These are phyloP conservation scores for Drosophila mayaguana DNA, from an alignment of 2,888 invertebrate species.

Conservation along the genomic window DNA sequence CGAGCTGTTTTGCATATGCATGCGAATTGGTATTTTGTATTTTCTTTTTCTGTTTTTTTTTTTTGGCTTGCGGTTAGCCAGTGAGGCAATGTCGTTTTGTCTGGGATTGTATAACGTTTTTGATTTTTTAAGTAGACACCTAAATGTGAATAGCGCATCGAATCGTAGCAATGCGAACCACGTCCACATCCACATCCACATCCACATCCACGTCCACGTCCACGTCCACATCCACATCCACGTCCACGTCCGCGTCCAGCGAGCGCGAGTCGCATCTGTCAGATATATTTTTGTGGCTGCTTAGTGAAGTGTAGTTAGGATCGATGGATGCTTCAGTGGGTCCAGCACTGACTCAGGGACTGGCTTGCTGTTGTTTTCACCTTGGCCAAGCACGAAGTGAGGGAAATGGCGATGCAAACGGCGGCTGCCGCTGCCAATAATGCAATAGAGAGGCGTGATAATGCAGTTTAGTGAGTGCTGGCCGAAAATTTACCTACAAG, in stretches of 20 bases:
- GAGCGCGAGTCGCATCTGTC: slow-evolving; percentile 76
- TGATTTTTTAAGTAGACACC: slow-evolving; percentile 80
- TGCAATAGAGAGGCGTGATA: slow-evolving; percentile 81
- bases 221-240: slow-evolving; percentile 8
- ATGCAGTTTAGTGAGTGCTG: slow-evolving; percentile 80
- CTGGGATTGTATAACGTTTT: slow-evolving; percentile 74
- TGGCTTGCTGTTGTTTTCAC: slow-evolving; percentile 67
- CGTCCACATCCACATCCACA: slow-evolving; percentile 28
- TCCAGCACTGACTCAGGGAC: slow-evolving; percentile 19
- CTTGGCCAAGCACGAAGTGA: slow-evolving; percentile 67
- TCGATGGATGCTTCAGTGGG: slow-evolving; percentile 70
- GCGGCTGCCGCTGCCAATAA: slow-evolving; percentile 70
- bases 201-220: not conserved
- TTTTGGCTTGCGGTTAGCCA: slow-evolving; percentile 69
- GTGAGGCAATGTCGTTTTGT: slow-evolving; percentile 60
- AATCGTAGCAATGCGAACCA: slow-evolving; percentile 72
- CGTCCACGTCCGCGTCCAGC: slow-evolving; percentile 41
- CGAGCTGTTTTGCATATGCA: not conserved
- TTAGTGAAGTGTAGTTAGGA: slow-evolving; percentile 79
- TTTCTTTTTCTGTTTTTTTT: slow-evolving; percentile 34
- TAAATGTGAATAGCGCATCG: slow-evolving; percentile 80
- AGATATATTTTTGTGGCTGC: slow-evolving; percentile 78
- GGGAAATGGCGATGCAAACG: slow-evolving; percentile 59
- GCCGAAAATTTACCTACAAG: slow-evolving; percentile 65
- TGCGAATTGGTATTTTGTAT: slow-evolving; percentile 34